These are phyloP conservation scores for Mirounga angustirostris DNA, from an alignment of 2,113 vertebrate genomes.

Conservation along the genomic window DNA sequence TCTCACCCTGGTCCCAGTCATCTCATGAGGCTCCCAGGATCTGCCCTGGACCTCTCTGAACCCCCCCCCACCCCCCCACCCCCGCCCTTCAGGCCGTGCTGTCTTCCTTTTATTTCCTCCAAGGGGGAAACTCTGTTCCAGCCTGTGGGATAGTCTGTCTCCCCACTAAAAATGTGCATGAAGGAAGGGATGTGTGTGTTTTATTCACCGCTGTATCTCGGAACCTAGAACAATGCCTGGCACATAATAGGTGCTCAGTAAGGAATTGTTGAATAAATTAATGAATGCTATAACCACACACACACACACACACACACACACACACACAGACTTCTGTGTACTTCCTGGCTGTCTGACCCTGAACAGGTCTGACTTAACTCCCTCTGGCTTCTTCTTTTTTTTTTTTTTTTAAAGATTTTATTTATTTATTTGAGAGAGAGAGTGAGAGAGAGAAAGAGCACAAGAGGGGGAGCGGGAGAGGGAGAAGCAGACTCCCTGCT, in stretches of 20 bases:
- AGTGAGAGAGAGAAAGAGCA: too few relatives aligned
- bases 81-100: neutral
- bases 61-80: accelerated
- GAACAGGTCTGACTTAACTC: neutral
- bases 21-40: neutral
- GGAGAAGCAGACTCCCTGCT: too few relatives aligned
- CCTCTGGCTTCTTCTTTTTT: neutral
- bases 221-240: neutral
- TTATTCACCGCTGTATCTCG: neutral
- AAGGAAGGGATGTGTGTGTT: neutral
- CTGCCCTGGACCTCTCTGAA: neutral
- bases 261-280: neutral
- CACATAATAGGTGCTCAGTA: neutral
- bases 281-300: neutral
- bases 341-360: neutral
- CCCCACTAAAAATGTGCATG: neutral
- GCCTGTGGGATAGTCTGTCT: neutral
- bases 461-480: too few relatives aligned
- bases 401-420: too few relatives aligned
- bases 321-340: too few relatives aligned
- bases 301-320: neutral
- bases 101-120: neutral
- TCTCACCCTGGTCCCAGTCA: too few relatives aligned
- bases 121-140: neutral
- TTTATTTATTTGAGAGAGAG: too few relatives aligned